Conservation (phyloP, 2,888 invertebrate species). For the Zootermopsis nevadensis region DNA sequence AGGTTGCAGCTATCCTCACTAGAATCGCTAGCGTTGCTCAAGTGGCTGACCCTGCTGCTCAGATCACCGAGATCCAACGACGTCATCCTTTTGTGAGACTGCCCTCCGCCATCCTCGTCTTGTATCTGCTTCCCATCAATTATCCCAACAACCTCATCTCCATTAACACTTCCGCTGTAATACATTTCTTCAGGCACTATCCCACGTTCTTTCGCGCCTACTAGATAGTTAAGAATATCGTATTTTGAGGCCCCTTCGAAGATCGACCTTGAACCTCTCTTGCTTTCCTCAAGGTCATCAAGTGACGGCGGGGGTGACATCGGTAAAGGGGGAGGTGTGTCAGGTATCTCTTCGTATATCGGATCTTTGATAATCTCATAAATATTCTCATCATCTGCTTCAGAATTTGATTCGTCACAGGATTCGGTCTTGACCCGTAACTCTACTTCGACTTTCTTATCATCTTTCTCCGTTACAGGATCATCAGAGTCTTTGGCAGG, state of each 20-base stretch:
- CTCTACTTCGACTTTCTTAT: conserved; percentile 53
- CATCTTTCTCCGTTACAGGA: conserved; percentile 37
- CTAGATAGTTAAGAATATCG: conserved; percentile 89
- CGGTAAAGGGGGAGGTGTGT: conserved; percentile 79
- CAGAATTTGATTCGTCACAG: conserved; percentile 68
- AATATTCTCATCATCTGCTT: conserved; percentile 63
- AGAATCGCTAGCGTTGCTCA: conserved; percentile 86
- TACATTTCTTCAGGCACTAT: conserved; percentile 78
- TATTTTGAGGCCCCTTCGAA: conserved; percentile 88
- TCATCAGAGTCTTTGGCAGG: conserved; percentile 22
- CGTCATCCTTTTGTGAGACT: conserved; percentile 57
- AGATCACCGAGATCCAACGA: conserved; percentile 65
- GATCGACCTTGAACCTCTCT: conserved; percentile 49
- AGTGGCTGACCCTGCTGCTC: conserved; percentile 78
- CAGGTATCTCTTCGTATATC: conserved; percentile 64
- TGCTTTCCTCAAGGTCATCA: conserved; percentile 62
- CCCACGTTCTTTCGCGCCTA: conserved; percentile 85
- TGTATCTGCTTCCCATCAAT: conserved; percentile 44
- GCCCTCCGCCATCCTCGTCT: conserved; percentile 50
- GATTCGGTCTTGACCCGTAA: conserved; percentile 57
- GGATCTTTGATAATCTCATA: conserved; percentile 64
- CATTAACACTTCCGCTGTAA: conserved; percentile 47
- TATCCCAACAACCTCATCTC: conserved; percentile 48
- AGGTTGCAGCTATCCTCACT: conserved; percentile 84
- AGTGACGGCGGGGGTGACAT: conserved; percentile 79